phyloP scores from a whole-genome alignment of 2,797 vertebrate species.

The Cottoperca gobio region DNA sequence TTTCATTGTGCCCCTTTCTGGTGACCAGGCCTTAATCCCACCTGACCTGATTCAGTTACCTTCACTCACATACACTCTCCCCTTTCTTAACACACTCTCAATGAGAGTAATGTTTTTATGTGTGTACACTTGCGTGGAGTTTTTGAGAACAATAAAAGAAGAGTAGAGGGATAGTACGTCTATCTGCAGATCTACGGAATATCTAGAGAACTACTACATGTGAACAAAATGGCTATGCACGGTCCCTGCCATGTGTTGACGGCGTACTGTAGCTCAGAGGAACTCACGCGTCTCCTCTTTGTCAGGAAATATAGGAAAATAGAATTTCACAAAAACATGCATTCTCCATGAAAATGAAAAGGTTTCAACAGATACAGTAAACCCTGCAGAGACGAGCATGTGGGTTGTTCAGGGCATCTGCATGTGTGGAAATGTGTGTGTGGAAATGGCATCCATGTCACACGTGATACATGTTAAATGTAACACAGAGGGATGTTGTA shows the following conservation, averaged over 20 bases:
- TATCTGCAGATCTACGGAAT: conserved; percentile 49
- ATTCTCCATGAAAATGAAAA: conserved; percentile 43
- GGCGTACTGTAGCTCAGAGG: conserved; percentile 56
- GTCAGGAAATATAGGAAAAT: conserved; percentile 72
- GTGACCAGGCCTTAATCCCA: conserved; percentile 8
- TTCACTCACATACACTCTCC: conserved; percentile 39
- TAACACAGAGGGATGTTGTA: conserved; percentile 37
- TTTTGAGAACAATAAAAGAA: conserved; percentile 17
- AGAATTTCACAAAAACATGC: conserved; percentile 71
- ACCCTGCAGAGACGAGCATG: conserved; percentile 40
- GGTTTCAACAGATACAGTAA: conserved; percentile 23
- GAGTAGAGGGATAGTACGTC: conserved; percentile 20
- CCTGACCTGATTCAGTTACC: background rate
- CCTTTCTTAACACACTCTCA: conserved; percentile 3
- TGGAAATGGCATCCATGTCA: conserved; percentile 2
- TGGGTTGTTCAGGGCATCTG: conserved; percentile 20
- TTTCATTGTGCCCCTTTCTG: background rate
- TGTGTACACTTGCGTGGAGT: conserved; percentile 22
- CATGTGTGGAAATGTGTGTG: conserved; percentile 10
- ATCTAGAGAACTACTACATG: conserved; percentile 48
- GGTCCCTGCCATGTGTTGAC: conserved; percentile 56
- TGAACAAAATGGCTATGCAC: conserved; percentile 58
- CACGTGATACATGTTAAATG: conserved; percentile 13
- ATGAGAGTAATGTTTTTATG: background rate
- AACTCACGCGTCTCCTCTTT: conserved; percentile 58